A percentile compares a stretch with the other conserved stretches of the same genome.
Evolutionary conservation across 2,888 invertebrate species (phyloP).

Genomic region (Leptopilina drosophilae): DNA sequence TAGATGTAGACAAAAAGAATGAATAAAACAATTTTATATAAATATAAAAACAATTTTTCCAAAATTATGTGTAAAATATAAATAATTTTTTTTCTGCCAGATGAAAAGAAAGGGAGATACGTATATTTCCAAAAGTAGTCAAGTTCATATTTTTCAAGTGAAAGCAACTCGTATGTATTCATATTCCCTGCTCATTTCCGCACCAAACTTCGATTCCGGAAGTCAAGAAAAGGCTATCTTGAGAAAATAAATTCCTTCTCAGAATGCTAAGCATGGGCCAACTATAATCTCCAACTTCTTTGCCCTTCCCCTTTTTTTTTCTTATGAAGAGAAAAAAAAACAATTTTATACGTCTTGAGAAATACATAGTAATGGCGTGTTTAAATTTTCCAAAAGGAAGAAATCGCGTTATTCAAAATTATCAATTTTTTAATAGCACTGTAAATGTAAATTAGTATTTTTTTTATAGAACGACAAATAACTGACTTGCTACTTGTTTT

Average conservation of each 20-base stretch:
- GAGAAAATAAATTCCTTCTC: constrained; percentile 41
- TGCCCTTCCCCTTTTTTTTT: constrained; percentile 25
- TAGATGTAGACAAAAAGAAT: too few relatives aligned
- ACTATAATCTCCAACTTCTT: constrained; percentile 34
- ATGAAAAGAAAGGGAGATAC: not conserved
- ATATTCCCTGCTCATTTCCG: constrained; percentile 42
- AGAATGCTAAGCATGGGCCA: constrained; percentile 40
- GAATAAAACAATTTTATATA: too few relatives aligned
- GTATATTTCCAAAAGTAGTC: constrained; percentile 21
- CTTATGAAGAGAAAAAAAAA: not conserved
- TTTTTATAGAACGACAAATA: too few relatives aligned
- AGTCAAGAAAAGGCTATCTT: constrained; percentile 35
- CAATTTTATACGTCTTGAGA: constrained; percentile 14
- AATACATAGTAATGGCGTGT: constrained; percentile 6
- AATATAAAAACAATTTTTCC: too few relatives aligned
- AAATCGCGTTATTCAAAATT: too few relatives aligned
- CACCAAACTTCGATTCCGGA: constrained; percentile 38
- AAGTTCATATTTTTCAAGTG: constrained; percentile 38
- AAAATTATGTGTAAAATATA: not conserved
- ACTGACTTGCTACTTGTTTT: too few relatives aligned
- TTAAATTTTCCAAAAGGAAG: not conserved
- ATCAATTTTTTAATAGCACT: too few relatives aligned
- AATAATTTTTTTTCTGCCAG: not conserved
- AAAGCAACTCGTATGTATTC: constrained; percentile 37
- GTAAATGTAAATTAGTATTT: too few relatives aligned